Conservation (phyloP, 2,113 vertebrate genomes). For the Alosa alosa region DNA sequence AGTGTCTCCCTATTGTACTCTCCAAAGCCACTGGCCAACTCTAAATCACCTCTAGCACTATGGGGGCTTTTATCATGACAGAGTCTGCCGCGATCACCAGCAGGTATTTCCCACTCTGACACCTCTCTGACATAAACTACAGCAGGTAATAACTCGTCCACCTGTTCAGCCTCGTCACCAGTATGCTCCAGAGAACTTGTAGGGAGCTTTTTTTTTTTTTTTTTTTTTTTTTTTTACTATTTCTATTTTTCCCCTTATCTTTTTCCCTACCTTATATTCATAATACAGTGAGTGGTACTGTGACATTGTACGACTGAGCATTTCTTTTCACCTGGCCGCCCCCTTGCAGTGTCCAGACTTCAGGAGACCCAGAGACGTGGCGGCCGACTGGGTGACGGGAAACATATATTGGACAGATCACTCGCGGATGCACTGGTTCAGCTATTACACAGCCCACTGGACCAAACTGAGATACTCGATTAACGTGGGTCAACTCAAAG, state of each 20-base stretch:
- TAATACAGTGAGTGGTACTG: neutral
- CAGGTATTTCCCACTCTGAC: neutral
- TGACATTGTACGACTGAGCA: neutral
- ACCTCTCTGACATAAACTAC: neutral
- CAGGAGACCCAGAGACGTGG: conserved; percentile 89
- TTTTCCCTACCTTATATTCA: neutral
- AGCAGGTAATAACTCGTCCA: neutral
- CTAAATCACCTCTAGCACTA: neutral
- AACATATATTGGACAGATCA: conserved; percentile 99
- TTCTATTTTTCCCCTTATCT: neutral
- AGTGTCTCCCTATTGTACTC: neutral
- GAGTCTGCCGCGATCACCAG: neutral
- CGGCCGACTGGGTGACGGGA: conserved; percentile 95
- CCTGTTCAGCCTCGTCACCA: neutral
- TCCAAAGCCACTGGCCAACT: neutral
- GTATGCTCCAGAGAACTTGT: conserved; percentile 1
- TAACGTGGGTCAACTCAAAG: conserved; percentile 92
- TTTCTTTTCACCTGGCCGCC: conserved; percentile 35
- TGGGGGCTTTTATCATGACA: neutral
- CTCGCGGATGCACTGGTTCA: conserved; percentile 98
- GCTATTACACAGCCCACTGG: conserved; percentile 98
- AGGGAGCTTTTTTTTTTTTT: neutral
- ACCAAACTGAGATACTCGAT: conserved; percentile 95
- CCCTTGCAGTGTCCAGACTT: conserved; percentile 89
- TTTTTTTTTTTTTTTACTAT: neutral